A percentile compares a stretch with the other conserved stretches of the same genome.
phyloP scores from a whole-genome alignment of 2,113 vertebrate genomes.

The Tachysurus fulvidraco region DNA sequence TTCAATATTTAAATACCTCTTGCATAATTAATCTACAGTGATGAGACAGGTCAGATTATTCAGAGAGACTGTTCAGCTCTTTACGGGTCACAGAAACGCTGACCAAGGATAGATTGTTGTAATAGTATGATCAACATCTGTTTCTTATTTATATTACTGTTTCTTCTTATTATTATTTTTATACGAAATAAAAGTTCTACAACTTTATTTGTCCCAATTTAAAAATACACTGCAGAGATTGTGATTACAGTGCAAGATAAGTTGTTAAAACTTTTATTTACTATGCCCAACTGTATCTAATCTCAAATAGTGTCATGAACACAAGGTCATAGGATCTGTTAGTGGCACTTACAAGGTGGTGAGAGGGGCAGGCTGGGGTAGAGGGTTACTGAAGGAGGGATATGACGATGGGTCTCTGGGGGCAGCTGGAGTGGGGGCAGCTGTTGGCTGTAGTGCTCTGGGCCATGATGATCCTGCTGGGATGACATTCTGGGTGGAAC shows the following conservation, averaged over 20 bases:
- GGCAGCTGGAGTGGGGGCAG: slow-evolving; percentile 57
- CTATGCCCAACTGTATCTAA: background rate
- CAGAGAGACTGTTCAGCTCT: too few relatives aligned
- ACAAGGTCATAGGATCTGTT: background rate
- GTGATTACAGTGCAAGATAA: background rate
- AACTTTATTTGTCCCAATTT: background rate
- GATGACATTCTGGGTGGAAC: slow-evolving; percentile 53
- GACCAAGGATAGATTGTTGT: background rate
- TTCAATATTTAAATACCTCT: background rate
- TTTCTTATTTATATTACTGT: background rate
- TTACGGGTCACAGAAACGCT: too few relatives aligned
- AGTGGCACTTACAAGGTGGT: slow-evolving; percentile 61
- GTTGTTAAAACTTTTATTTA: background rate
- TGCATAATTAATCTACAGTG: background rate
- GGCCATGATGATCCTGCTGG: slow-evolving; percentile 48
- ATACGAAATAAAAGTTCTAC: background rate
- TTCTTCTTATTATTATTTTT: too few relatives aligned
- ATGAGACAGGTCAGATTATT: background rate
- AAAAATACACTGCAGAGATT: background rate
- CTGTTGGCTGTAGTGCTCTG: slow-evolving; percentile 68
- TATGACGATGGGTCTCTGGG: slow-evolving; percentile 51
- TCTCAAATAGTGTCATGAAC: background rate
- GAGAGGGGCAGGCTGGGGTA: slow-evolving; percentile 72
- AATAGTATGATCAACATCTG: background rate
- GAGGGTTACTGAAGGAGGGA: slow-evolving; percentile 48